Percentiles rank a stretch among this genome's conserved stretches.
Evolutionary conservation across 2,113 vertebrate genomes (phyloP).

Genomic region (Eurystomus gularis): DNA sequence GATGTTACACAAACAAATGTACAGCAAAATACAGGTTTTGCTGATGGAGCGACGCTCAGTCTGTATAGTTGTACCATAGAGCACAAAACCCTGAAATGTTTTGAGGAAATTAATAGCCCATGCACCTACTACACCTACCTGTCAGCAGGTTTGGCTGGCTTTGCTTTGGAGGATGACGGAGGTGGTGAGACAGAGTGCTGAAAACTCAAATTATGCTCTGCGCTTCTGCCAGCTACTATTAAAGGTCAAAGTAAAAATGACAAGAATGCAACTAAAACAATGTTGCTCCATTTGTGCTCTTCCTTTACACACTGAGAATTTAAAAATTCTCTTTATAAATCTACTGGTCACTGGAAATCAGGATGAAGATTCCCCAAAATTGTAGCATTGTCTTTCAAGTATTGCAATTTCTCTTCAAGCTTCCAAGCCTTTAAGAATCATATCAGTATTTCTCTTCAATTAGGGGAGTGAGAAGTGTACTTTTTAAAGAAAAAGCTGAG

Average conservation of each 20-base stretch:
- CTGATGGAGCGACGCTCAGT: background rate
- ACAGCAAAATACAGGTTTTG: background rate
- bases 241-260: background rate
- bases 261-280: background rate
- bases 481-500: background rate
- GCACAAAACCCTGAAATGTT: background rate
- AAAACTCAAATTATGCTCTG: background rate
- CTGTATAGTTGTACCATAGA: background rate
- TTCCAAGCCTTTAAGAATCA: background rate
- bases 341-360: background rate
- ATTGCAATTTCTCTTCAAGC: background rate
- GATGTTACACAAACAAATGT: background rate
- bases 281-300: background rate
- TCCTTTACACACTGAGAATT: background rate
- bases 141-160: background rate
- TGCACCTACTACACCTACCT: background rate
- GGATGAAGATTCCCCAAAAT: background rate
- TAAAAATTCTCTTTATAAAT: background rate
- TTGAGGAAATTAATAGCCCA: accelerated
- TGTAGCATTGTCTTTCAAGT: background rate
- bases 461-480: background rate
- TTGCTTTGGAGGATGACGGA: background rate
- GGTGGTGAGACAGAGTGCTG: background rate
- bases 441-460: background rate
- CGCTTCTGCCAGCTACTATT: background rate